Percentiles rank a stretch among this genome's conserved stretches.
phyloP scores from a whole-genome alignment of 2,113 vertebrate species.

The Zosterops japonicus region DNA sequence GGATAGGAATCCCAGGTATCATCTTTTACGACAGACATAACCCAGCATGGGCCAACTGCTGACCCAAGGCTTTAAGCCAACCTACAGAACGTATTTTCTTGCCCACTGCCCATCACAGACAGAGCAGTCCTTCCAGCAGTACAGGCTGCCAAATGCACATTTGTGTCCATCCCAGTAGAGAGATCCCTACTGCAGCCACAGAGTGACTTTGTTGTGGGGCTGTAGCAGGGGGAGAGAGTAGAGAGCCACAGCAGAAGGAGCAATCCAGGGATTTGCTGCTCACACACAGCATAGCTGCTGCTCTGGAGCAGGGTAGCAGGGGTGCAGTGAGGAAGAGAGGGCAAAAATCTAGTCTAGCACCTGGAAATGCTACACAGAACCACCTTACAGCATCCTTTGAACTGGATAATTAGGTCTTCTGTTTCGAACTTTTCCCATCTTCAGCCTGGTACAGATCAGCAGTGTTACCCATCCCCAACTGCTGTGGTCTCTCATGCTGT shows the following conservation, averaged over 20 bases:
- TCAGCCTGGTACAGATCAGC: not conserved
- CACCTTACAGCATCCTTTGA: not conserved
- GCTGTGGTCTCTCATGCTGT: not conserved
- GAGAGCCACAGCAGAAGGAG: not conserved
- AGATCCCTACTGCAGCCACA: not conserved
- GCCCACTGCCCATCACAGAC: not conserved
- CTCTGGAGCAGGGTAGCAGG: not conserved
- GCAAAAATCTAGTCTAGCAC: not conserved
- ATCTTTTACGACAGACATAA: not conserved
- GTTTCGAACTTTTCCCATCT: not conserved
- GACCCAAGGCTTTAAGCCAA: not conserved
- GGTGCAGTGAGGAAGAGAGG: not conserved
- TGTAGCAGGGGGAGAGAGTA: accelerated
- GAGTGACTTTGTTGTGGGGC: not conserved
- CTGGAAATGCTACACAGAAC: not conserved
- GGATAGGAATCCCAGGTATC: not conserved
- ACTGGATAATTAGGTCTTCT: not conserved
- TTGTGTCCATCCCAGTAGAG: not conserved
- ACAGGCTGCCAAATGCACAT: not conserved
- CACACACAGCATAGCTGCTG: accelerated
- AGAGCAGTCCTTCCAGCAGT: not conserved
- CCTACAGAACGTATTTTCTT: accelerated
- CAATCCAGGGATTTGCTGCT: not conserved
- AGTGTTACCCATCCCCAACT: not conserved
- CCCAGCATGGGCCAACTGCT: not conserved